Evolutionary conservation across 2,113 vertebrate species (phyloP), one percentile per base, ranked within the genome.

Genomic region (Spermophilus dauricus): DNA sequence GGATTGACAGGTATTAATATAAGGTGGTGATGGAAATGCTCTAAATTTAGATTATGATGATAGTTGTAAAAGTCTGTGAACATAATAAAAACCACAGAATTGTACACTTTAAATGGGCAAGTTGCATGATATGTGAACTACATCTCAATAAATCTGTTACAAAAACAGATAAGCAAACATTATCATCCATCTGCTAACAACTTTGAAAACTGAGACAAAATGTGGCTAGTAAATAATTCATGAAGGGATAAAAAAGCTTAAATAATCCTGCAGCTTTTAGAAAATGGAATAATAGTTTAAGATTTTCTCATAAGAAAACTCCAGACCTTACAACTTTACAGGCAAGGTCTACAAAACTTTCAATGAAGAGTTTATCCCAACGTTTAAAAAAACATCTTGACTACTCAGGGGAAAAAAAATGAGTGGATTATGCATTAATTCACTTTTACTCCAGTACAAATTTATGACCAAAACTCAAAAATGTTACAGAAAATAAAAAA

Each of bases 151-250:
- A 76, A 58, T 76, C 69, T 88, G 37, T 83, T 83, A 42, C 26
- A 69, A 69, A 86, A 76, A 69, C 42, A 77, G 70, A 39, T 70
- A 77, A 77, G n/a, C 86, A 84, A 77, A 58, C 42, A 83, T 26
- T 75, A 83, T 69, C 84, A 69, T 30, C 69, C 42, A 84, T 84
- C 61, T 93, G 51, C 16, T 93, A 96, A 77, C 51, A 89, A 58
- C 34, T 93, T 93, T 61, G 61, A 69, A 83, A 96, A 77, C 37
- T 67, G 78, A 96, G 61, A 96, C 34, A 84, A 93, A 88, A 61
- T 89, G 10, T 48, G 26, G 8, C 39, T 89, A 28, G 9, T 70
- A 84, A 51, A 67, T 90, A 85, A 90, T 90, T 78, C n/a, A 37
- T 78, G n/a, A 89, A 78, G 4, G 28, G 48, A 53, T 30, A 16